Conservation (phyloP, 2,888 invertebrate genomes). For the Pollenia griseotomentosa region DNA sequence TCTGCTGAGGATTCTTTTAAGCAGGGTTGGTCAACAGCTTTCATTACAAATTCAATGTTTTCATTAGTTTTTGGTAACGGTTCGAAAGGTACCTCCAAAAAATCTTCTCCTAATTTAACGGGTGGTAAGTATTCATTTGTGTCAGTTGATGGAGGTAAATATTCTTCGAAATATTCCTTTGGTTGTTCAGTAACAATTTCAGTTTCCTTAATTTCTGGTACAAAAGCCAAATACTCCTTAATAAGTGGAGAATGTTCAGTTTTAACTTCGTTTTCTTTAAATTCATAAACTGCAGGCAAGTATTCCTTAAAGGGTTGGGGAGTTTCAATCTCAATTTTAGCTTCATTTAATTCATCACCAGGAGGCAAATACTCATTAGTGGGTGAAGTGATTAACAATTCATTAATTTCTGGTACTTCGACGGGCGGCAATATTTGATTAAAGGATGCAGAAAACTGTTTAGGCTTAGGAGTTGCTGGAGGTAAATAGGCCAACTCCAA, state of each 20-base stretch:
- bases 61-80: background rate
- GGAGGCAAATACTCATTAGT: slow-evolving; percentile 58
- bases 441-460: slow-evolving; percentile 9
- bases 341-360: slow-evolving; percentile 6
- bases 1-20: background rate
- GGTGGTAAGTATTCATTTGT: slow-evolving; percentile 31
- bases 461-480: background rate
- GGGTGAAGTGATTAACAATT: slow-evolving; percentile 34
- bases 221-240: slow-evolving; percentile 78
- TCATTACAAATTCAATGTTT: background rate
- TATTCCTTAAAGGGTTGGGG: background rate
- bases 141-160: background rate
- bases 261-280: background rate
- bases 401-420: slow-evolving; percentile 73
- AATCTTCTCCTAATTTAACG: slow-evolving; percentile 17
- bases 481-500: slow-evolving; percentile 75
- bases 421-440: slow-evolving; percentile 22
- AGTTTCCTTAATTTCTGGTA: slow-evolving; percentile 1
- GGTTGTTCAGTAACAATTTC: slow-evolving; percentile 64
- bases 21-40: background rate
- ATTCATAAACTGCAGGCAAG: background rate
- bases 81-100: slow-evolving; percentile 73
- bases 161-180: background rate
- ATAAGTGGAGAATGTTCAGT: slow-evolving; percentile 67
- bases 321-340: background rate